Evolutionary conservation across 23 tunicate genomes (phyloP).

Genomic region (Botrylloides violaceus): DNA sequence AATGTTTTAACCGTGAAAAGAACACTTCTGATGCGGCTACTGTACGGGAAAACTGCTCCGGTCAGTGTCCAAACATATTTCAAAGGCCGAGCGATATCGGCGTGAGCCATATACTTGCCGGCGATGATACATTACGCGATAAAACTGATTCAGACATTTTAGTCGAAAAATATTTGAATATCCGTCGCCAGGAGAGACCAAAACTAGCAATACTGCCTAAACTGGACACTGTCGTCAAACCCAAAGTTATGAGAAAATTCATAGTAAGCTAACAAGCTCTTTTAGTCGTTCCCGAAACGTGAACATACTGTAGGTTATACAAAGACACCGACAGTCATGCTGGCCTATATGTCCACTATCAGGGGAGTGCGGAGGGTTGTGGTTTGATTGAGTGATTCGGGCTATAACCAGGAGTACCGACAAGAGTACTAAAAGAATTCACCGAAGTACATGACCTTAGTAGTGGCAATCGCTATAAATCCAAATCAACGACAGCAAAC

Average conservation of each 20-base stretch:
- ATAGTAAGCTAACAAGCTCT: not conserved
- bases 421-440: no score
- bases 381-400: no score
- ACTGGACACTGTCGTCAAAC: not conserved
- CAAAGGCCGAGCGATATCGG: not conserved
- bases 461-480: no score
- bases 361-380: no score
- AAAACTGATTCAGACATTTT: not conserved
- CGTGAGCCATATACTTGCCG: not conserved
- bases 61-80: not conserved
- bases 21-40: not conserved
- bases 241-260: not conserved
- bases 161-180: not conserved
- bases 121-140: not conserved
- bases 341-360: no score
- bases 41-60: not conserved
- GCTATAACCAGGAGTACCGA: no score
- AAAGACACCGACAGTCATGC: not conserved
- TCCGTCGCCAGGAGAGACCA: not conserved
- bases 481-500: no score
- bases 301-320: not conserved
- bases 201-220: not conserved
- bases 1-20: not conserved
- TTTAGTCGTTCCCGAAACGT: no score
- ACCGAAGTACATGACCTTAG: no score